Base-by-base conservation (phyloP, 2,797 vertebrate genomes). In the Rhinella marina region DNA sequence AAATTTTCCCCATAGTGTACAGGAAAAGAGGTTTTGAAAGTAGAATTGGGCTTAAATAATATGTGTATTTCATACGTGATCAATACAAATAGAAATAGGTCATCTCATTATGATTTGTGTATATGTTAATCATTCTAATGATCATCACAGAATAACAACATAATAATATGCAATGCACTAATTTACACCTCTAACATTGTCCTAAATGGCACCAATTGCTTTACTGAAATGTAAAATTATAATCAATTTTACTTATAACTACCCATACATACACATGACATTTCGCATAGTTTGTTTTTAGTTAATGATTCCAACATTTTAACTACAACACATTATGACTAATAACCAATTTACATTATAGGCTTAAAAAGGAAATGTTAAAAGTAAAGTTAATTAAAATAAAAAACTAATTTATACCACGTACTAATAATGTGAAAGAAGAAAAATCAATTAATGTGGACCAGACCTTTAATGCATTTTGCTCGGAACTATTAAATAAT, bases 401-500 rank as follows among this genome's bases (percentile, higher is more conserved):
- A 41, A 23, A 41, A 32, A 23, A 17, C n/a, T 64, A n/a, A 81
- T 19, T 76, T 32, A 59, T 81, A 4, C 19, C 3, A 50, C 23
- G 1, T 9, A 23, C 48, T 81, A 81, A 23, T 62, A 48, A 48
- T 12, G 57, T 32, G 56, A 62, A 19, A 41, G 21, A 23, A 23
- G 32, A 48, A 62, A 81, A 81, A 61, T 79, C 52, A 70, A 70
- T 76, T 52, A 52, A 12, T 6, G n/a, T n/a, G 48, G 23, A 50
- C 73, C 17, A 76, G 21, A 76, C 21, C 48, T 52, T 76, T 76
- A 48, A n/a, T 52, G 6, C 48, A 48, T 62, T n/a, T 25, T 81
- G n/a, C 61, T 48, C 21, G 29, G 61, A 81, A 50, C 79, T n/a
- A 81, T 62, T 62, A 64, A 25, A n/a, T 62, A 61, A 81, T 81